These are phyloP conservation scores for Lerista edwardsae DNA, from an alignment of 2,797 vertebrate species.

Conservation along the genomic window DNA sequence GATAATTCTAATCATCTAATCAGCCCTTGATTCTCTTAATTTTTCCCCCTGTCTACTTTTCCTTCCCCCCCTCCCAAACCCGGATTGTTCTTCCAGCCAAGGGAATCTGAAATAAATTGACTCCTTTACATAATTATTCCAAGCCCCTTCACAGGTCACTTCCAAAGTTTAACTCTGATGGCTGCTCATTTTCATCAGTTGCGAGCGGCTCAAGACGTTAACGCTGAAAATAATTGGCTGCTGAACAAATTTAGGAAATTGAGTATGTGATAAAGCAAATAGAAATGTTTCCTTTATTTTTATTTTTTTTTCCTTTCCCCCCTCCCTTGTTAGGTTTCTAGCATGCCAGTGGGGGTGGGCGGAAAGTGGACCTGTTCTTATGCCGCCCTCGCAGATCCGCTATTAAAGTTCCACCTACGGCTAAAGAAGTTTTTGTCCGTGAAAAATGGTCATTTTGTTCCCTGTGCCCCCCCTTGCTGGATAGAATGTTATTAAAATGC, in stretches of 20 bases:
- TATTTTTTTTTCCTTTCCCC: not conserved
- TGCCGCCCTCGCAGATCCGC: slow-evolving; percentile 69
- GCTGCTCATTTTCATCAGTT: slow-evolving; percentile 72
- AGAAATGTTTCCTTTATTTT: slow-evolving; percentile 69
- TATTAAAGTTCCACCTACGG: slow-evolving; percentile 80
- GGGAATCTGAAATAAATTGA: slow-evolving; percentile 27
- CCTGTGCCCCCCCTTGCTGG: slow-evolving; percentile 69
- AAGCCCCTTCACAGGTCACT: slow-evolving; percentile 71
- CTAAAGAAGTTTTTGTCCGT: slow-evolving; percentile 79
- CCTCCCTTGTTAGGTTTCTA: not conserved
- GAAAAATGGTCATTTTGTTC: slow-evolving; percentile 85
- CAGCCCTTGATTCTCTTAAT: slow-evolving; percentile 32
- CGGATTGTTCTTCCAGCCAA: slow-evolving; percentile 9
- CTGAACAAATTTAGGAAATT: slow-evolving; percentile 78
- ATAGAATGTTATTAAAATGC: slow-evolving; percentile 85
- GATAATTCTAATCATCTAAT: slow-evolving; percentile 39
- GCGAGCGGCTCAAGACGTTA: slow-evolving; percentile 61
- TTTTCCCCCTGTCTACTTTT: accelerated
- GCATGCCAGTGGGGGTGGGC: not conserved
- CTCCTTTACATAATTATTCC: slow-evolving; percentile 55
- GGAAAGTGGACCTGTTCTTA: not conserved
- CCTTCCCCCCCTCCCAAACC: not conserved
- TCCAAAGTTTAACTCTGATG: slow-evolving; percentile 70
- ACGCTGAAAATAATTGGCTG: slow-evolving; percentile 78
- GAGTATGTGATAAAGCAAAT: slow-evolving; percentile 76